Base-by-base conservation (phyloP, 2,888 invertebrate species). In the Oeneis ivallda region DNA sequence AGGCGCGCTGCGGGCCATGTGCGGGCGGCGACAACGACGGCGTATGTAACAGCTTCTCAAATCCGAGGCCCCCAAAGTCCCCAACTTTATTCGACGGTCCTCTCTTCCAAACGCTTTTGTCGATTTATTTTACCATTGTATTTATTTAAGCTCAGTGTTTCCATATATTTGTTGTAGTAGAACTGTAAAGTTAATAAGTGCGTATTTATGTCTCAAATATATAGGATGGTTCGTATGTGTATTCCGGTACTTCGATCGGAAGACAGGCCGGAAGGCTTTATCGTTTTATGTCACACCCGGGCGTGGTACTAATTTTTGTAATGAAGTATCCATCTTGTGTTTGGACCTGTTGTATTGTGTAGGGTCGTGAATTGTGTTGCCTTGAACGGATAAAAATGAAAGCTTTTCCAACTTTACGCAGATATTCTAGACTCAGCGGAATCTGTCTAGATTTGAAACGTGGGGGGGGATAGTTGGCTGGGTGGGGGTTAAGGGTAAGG, bases 1-100 rank as follows among this genome's bases (percentile, higher is more conserved):
- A 67, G 60, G 57, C 49, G 71, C 39, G 34, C n/a, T 47, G 59
- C 60, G 62, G 66, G 49, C 57, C 15, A 50, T 67, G 66, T 66
- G 61, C 60, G 66, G 56, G 15, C 45, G 62, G 50, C 43, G 64
- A n/a, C 68, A 39, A 58, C 58, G 58, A 41, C 52, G 58, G 37
- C 64, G 58, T 62, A 62, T 54, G 41, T 66, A 63, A 63, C 58
- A 53, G 43, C 47, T 52, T 59, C 53, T 57, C 41, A 50, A 34
- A 43, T 17, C 50, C 54, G 47, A 37, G 56, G 62, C 60, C 37
- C 47, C 57, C 58, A 26, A 26, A 26, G 26, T 37, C 37, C 37
- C 37, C 37, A 58, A 19, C 58, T 58, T 59, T 47, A 11, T 49
- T 59, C 49, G 59, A 49, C 59, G 59, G 37, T 59, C 49, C 34